phyloP scores from a whole-genome alignment of 2,888 invertebrate species.

The Neuroscelio doddi region DNA sequence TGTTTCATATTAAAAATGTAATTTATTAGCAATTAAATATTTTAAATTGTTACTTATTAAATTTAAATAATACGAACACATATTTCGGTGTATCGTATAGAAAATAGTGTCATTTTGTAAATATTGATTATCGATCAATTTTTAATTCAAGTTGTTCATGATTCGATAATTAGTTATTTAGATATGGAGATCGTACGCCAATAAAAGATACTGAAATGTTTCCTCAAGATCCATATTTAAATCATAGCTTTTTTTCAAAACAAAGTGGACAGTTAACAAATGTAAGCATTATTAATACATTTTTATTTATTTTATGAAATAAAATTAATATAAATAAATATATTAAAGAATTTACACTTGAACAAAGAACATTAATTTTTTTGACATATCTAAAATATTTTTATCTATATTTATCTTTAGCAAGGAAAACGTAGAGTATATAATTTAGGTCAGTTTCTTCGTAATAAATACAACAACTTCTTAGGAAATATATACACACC shows the following conservation, averaged over 20 bases:
- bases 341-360: too few species aligned
- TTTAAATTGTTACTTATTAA: too few species aligned
- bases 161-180: slow-evolving; percentile 41
- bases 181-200: slow-evolving; percentile 51
- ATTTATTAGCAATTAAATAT: too few species aligned
- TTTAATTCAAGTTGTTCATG: background rate
- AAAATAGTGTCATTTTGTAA: too few species aligned
- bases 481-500: slow-evolving; percentile 73
- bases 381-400: too few species aligned
- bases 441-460: slow-evolving; percentile 73
- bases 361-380: too few species aligned
- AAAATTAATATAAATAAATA: too few species aligned
- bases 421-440: slow-evolving; percentile 74
- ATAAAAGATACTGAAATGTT: slow-evolving; percentile 32
- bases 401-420: slow-evolving; percentile 61
- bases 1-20: too few species aligned
- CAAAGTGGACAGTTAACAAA: slow-evolving; percentile 50
- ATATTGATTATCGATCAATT: too few species aligned
- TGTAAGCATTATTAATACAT: slow-evolving; percentile 47
- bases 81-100: too few species aligned
- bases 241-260: slow-evolving; percentile 41
- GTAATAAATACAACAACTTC: slow-evolving; percentile 72
- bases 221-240: slow-evolving; percentile 45
- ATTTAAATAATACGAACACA: too few species aligned
- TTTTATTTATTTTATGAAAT: too few species aligned